These are phyloP conservation scores for Miniopterus natalensis DNA, from an alignment of 2,113 vertebrate genomes.

Conservation along the genomic window DNA sequence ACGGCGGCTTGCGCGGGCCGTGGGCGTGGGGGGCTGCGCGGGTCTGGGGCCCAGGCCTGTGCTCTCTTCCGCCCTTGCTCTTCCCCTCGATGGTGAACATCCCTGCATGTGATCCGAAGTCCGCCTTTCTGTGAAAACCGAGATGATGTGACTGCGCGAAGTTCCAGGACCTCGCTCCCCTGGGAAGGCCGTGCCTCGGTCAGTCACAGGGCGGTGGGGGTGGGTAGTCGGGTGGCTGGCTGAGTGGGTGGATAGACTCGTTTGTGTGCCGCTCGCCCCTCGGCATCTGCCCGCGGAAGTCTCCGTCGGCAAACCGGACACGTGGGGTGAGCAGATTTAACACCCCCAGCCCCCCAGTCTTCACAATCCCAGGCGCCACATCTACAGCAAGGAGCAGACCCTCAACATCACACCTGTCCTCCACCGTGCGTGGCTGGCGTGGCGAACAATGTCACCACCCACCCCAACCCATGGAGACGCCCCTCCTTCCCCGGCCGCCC, in stretches of 20 bases:
- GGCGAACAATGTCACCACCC: rapidly evolving
- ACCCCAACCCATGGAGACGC: rapidly evolving
- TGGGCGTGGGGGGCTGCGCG: no score
- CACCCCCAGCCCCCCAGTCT: no score
- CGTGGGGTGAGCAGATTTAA: rapidly evolving
- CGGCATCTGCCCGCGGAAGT: not conserved
- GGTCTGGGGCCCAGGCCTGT: rapidly evolving
- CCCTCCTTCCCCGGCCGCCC: rapidly evolving
- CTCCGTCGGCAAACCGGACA: not conserved
- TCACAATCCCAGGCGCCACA: rapidly evolving
- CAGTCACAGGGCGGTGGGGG: rapidly evolving
- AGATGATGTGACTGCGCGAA: rapidly evolving
- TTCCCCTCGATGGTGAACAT: not conserved
- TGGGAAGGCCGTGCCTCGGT: not conserved
- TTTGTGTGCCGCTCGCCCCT: no score
- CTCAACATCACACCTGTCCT: no score
- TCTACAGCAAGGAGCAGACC: rapidly evolving
- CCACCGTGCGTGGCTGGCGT: rapidly evolving
- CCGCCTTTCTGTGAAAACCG: rapidly evolving
- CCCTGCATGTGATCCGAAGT: not conserved
- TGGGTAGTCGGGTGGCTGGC: not conserved
- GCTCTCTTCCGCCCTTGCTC: not conserved
- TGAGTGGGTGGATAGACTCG: rapidly evolving
- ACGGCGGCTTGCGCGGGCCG: no score
- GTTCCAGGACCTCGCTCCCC: not conserved